Evolutionary conservation across 2,113 vertebrate species (phyloP), one percentile per base, ranked within the genome.

Genomic region (Erpornis zantholeuca): DNA sequence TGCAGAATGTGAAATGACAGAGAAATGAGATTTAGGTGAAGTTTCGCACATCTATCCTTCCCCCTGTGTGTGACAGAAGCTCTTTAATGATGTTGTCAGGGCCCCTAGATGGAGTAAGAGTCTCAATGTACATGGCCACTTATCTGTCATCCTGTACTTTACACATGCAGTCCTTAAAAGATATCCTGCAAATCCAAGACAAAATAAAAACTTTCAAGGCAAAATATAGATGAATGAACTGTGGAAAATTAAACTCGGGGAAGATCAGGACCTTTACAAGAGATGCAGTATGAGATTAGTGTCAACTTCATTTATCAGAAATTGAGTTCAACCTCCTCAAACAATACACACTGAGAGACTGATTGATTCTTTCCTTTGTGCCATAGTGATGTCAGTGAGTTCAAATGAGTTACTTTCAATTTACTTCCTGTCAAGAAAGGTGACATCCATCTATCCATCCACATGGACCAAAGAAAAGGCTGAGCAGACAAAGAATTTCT

Each of bases 101-200:
- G 88, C 68, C 87, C 87, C 85, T 95, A 95, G 82, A 93, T 94
- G 88, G 94, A 94, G 85, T 96, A 88, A 94, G 92, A 94, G 85
- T 56, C 71, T 90, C 4, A 0, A 71, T 36, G 80, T 83, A 91
- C 63, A 33, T 5, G 47, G 44, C 42, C 75, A 85, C 35, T 94
- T 91, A 82, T 57, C 86, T 91, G 84, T 85, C 82, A 85, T 70
- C 38, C 75, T 88, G 84, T 89, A 82, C 64, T 94, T 95, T 80
- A 94, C 60, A 81, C 71, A 73, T 4, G 4, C 47, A 82, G 47
- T 61, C 49, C 81, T 86, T 85, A 90, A 54, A 54, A 92, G 59
- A 52, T 42, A 63, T 38, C 75, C 75, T 88, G 82, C 42, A 90
- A 96, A 92, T 60, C 38, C 63, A 82, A 92, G 75, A 66, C 38